phyloP scores from a whole-genome alignment of 2,797 vertebrate species.

The Anolis apletophallus region DNA sequence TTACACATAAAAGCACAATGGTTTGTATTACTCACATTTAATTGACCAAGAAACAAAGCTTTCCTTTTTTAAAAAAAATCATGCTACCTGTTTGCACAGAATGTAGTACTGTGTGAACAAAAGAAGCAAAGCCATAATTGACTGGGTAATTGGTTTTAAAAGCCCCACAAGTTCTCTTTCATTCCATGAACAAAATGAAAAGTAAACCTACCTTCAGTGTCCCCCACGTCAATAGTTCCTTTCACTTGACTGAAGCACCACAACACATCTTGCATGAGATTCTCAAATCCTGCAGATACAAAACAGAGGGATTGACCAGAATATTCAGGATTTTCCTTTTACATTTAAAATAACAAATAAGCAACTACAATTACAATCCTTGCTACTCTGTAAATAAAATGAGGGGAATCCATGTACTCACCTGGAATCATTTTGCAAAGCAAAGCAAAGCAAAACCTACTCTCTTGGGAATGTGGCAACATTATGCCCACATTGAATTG shows the following conservation, averaged over 20 bases:
- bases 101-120: accelerated
- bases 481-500: constrained; percentile 45
- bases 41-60: constrained; percentile 26
- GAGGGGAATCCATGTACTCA: constrained; percentile 45
- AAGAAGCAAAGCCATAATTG: constrained; percentile 10
- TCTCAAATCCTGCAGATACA: constrained; percentile 73
- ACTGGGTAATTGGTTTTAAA: neutral
- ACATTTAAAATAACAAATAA: neutral
- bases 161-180: constrained; percentile 1
- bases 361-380: neutral
- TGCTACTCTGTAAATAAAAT: neutral
- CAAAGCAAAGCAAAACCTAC: neutral
- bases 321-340: neutral
- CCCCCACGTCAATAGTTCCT: constrained; percentile 72
- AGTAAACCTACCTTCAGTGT: constrained; percentile 76
- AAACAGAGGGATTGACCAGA: neutral
- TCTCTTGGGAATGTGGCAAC: neutral
- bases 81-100: constrained; percentile 17
- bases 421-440: constrained; percentile 72
- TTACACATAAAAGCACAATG: constrained; percentile 32
- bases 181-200: constrained; percentile 39
- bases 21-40: constrained; percentile 5
- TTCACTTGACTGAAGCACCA: constrained; percentile 82
- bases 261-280: constrained; percentile 77
- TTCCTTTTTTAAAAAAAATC: constrained; percentile 30